Conservation (phyloP, 2,797 vertebrate genomes). For the Iguana delicatissima region DNA sequence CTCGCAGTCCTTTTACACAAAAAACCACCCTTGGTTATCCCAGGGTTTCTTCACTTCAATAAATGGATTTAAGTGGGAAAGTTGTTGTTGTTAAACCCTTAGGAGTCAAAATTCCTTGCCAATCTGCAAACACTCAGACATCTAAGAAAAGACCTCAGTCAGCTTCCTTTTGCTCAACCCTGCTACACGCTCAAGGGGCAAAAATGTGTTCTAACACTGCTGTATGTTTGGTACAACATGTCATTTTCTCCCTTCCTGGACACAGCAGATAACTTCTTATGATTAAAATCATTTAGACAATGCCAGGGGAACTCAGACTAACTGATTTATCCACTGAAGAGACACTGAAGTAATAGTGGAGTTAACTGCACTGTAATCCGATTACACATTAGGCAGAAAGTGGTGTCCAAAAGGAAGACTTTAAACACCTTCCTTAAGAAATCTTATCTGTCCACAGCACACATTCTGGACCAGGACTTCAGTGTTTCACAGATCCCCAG, state of each 20-base stretch:
- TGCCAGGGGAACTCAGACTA: not conserved
- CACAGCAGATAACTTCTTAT: not conserved
- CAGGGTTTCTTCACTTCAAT: conserved; percentile 4
- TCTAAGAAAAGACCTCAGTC: not conserved
- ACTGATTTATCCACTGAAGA: not conserved
- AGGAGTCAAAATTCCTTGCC: not conserved
- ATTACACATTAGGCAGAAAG: not conserved
- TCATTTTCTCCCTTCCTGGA: not conserved
- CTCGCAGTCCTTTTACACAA: not conserved
- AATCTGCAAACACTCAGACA: not conserved
- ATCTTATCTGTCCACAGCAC: not conserved
- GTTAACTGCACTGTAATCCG: not conserved
- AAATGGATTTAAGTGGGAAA: not conserved
- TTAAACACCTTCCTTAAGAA: not conserved
- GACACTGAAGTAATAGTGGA: not conserved
- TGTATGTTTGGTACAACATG: not conserved
- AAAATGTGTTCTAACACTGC: not conserved
- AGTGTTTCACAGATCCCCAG: not conserved
- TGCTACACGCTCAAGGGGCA: not conserved
- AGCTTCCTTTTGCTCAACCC: not conserved
- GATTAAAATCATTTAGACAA: not conserved
- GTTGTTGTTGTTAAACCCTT: not conserved
- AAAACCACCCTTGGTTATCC: not conserved
- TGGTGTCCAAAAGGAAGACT: not conserved
- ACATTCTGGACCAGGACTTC: not conserved